A percentile compares a stretch with the other conserved stretches of the same genome.
Conservation (phyloP, 1,140 invertebrate genomes). For the Manduca sexta region DNA sequence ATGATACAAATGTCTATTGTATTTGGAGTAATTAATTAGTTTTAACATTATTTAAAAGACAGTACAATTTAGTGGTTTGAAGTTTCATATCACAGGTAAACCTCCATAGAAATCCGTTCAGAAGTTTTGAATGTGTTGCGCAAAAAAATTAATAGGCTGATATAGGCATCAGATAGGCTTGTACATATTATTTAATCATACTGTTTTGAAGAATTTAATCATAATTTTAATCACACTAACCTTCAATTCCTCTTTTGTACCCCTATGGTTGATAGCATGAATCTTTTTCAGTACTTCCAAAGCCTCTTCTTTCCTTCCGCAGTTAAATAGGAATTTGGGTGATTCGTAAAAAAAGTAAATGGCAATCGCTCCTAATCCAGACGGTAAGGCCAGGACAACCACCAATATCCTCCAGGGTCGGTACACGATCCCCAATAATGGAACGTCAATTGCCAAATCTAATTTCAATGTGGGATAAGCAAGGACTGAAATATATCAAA, state of each 20-base stretch:
- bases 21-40: too few species aligned
- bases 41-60: too few species aligned
- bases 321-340: constrained; percentile 78
- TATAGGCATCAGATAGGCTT: too few species aligned
- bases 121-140: too few species aligned
- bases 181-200: too few species aligned
- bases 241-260: constrained; percentile 34
- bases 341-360: constrained; percentile 80
- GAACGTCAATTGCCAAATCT: constrained; percentile 49
- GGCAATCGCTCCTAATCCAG: constrained; percentile 74
- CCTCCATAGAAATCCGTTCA: too few species aligned
- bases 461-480: constrained; percentile 59
- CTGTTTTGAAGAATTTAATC: neutral
- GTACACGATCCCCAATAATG: constrained; percentile 61
- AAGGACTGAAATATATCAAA: constrained; percentile 48
- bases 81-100: too few species aligned
- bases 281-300: constrained; percentile 73
- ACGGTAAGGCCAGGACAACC: constrained; percentile 76
- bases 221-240: constrained; percentile 23
- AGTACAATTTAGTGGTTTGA: too few species aligned
- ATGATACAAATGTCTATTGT: too few species aligned
- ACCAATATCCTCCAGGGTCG: constrained; percentile 81
- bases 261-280: constrained; percentile 66
- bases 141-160: too few species aligned
- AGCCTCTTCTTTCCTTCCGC: constrained; percentile 74